Percentiles rank a stretch among this genome's conserved stretches.
Evolutionary conservation across 2,888 invertebrate species (phyloP).

Genomic region (Nymphalis c-album): DNA sequence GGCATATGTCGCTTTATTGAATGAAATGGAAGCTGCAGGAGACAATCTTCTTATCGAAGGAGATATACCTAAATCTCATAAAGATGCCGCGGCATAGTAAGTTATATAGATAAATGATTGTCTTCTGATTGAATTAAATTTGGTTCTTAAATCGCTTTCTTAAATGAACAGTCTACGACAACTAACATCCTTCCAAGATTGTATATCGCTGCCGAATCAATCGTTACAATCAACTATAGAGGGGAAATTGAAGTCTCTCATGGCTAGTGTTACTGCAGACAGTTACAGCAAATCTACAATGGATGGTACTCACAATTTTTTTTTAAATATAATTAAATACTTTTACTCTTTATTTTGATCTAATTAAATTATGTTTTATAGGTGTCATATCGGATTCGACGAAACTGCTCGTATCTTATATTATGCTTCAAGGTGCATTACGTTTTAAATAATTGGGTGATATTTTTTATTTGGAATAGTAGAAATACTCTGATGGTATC

Average conservation of each 20-base stretch:
- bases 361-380: conserved; percentile 43
- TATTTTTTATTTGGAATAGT: background rate
- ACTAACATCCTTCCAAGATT: conserved; percentile 57
- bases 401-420: conserved; percentile 56
- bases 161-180: conserved; percentile 53
- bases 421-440: conserved; percentile 57
- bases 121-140: background rate
- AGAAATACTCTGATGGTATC: background rate
- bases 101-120: conserved; percentile 30
- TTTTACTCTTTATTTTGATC: background rate
- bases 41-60: conserved; percentile 57
- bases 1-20: conserved; percentile 61
- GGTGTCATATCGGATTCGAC: conserved; percentile 57
- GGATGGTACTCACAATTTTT: conserved; percentile 42
- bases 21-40: conserved; percentile 64
- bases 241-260: conserved; percentile 51
- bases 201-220: conserved; percentile 49
- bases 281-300: conserved; percentile 49
- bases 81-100: conserved; percentile 65
- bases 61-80: conserved; percentile 58
- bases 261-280: conserved; percentile 50
- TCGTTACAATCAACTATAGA: conserved; percentile 47
- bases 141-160: conserved; percentile 1
- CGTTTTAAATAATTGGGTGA: background rate
- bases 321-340: background rate